A percentile compares a stretch with the other conserved stretches of the same genome.
phyloP scores from a whole-genome alignment of 2,888 invertebrate genomes.

The Metallyticus violacea region DNA sequence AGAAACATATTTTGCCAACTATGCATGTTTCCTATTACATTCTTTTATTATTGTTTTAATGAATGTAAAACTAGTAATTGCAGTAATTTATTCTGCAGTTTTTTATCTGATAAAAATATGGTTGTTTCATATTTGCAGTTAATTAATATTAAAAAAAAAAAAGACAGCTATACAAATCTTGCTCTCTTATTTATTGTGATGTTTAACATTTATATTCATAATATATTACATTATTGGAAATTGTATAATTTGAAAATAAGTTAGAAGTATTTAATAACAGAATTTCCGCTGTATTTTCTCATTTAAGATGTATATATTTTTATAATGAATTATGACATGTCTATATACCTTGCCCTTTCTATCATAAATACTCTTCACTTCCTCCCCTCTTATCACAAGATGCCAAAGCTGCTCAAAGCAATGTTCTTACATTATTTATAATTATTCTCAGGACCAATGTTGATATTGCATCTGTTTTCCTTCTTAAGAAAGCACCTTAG shows the following conservation, averaged over 20 bases:
- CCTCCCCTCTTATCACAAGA: conserved; percentile 13
- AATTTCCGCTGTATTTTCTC: neutral
- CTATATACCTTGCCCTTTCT: too few relatives aligned
- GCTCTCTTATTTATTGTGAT: neutral
- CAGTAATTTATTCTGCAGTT: too few relatives aligned
- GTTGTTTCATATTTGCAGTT: neutral
- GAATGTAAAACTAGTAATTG: too few relatives aligned
- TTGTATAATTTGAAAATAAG: neutral
- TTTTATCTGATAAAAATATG: neutral
- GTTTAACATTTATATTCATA: neutral
- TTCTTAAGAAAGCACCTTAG: neutral
- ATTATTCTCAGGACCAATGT: conserved; percentile 26
- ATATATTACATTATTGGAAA: neutral
- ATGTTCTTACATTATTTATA: neutral
- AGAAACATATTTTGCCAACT: too few relatives aligned
- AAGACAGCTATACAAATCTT: neutral
- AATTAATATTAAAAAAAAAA: neutral
- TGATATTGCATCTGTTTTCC: conserved; percentile 1
- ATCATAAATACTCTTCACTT: neutral
- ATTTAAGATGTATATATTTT: neutral
- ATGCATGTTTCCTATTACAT: too few relatives aligned
- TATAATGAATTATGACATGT: neutral
- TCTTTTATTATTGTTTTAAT: too few relatives aligned
- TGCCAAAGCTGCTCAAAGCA: conserved; percentile 30
- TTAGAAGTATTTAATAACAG: neutral